These are phyloP conservation scores for Dascyllus trimaculatus DNA, from an alignment of 2,113 vertebrate genomes.

Conservation along the genomic window DNA sequence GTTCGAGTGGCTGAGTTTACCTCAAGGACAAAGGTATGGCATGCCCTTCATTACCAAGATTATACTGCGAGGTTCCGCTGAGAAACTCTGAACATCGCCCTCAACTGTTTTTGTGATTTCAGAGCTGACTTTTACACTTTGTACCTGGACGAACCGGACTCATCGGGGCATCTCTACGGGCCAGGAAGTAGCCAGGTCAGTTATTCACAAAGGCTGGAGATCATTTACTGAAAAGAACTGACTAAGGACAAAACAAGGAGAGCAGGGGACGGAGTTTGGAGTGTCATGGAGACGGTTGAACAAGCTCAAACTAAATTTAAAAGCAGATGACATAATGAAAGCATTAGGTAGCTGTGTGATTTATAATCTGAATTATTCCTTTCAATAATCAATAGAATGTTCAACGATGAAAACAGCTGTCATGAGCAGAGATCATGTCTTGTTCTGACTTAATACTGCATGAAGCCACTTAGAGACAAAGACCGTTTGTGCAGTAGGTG, in stretches of 20 bases:
- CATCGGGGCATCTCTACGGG: conserved; percentile 88
- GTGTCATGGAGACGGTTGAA: background rate
- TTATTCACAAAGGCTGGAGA: background rate
- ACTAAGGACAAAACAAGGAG: background rate
- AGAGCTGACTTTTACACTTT: conserved; percentile 94
- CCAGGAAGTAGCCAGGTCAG: conserved; percentile 90
- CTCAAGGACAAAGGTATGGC: conserved; percentile 78
- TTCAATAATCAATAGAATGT: too few relatives aligned
- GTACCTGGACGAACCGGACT: conserved; percentile 94
- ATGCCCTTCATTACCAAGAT: background rate
- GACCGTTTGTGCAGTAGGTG: too few relatives aligned
- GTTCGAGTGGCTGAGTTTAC: conserved; percentile 81
- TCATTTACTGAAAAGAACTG: conserved; percentile 5
- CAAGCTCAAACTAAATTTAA: too few relatives aligned
- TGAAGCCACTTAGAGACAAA: too few relatives aligned
- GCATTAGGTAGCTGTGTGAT: too few relatives aligned
- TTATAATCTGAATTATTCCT: too few relatives aligned
- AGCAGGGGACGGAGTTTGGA: background rate
- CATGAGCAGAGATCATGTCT: too few relatives aligned
- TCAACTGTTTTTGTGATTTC: conserved; percentile 26
- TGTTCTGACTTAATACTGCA: too few relatives aligned
- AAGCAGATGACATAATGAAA: too few relatives aligned
- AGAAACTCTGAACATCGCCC: background rate
- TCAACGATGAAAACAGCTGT: too few relatives aligned
- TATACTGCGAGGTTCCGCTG: background rate